These are phyloP conservation scores for Torymus tubicola DNA, from an alignment of 2,888 invertebrate species.

Conservation along the genomic window DNA sequence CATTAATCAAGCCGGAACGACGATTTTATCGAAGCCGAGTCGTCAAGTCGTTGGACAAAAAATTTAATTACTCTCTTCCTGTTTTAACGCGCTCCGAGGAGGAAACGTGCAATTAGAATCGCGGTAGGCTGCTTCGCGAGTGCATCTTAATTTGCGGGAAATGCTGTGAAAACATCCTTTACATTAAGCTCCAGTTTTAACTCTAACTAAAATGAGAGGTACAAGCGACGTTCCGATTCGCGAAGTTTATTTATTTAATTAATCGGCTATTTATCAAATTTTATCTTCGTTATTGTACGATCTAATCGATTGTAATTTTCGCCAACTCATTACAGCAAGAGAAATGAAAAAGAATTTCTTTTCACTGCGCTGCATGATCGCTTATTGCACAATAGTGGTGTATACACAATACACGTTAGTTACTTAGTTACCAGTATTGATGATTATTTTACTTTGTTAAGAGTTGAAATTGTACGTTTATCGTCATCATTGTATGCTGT, in stretches of 20 bases:
- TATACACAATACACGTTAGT: constrained; percentile 8
- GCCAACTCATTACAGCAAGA: too few species aligned
- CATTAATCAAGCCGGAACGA: constrained; percentile 44
- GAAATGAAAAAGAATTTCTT: too few species aligned
- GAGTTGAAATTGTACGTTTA: constrained; percentile 15
- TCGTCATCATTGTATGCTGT: constrained; percentile 35
- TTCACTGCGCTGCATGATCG: too few species aligned
- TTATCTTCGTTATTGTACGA: too few species aligned
- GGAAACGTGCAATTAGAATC: constrained; percentile 48
- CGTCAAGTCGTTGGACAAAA: constrained; percentile 32
- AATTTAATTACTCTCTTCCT: constrained; percentile 46
- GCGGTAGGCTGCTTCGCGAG: constrained; percentile 25
- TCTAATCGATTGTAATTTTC: too few species aligned
- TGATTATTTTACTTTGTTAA: constrained; percentile 22
- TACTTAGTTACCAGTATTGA: constrained; percentile 33
- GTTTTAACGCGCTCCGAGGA: constrained; percentile 31
- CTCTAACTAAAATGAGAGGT: too few species aligned
- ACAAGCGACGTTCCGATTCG: too few species aligned
- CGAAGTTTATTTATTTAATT: too few species aligned
- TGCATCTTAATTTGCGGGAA: constrained; percentile 23
- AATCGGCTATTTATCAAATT: too few species aligned
- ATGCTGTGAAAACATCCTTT: too few species aligned
- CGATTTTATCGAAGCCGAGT: constrained; percentile 34
- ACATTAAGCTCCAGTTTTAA: too few species aligned
- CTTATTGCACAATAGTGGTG: background rate